phyloP scores from a whole-genome alignment of 2,797 vertebrate genomes.

The Sebastolobus alascanus region DNA sequence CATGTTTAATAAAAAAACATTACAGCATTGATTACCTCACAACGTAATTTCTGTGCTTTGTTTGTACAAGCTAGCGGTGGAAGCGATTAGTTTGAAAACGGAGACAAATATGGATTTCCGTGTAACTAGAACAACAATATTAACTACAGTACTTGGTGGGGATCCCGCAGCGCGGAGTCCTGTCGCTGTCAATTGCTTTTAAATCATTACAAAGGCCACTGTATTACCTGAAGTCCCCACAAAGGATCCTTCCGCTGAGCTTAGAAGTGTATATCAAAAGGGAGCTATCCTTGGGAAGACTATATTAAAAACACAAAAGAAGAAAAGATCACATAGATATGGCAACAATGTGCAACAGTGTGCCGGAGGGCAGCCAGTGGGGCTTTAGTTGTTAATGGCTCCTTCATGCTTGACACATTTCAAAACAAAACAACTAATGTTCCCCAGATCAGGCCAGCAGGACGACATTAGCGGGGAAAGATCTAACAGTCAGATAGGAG shows the following conservation, averaged over 20 bases:
- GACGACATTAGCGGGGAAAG: constrained; percentile 72
- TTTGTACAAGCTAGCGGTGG: constrained; percentile 24
- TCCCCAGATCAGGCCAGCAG: constrained; percentile 75
- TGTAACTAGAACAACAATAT: constrained; percentile 30
- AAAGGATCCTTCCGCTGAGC: constrained; percentile 44
- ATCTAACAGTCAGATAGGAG: constrained; percentile 76
- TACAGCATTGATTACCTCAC: constrained; percentile 40
- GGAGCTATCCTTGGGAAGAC: constrained; percentile 55
- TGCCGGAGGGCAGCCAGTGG: constrained; percentile 73
- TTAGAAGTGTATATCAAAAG: constrained; percentile 67
- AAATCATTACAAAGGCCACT: constrained; percentile 47
- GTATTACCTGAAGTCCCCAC: constrained; percentile 53
- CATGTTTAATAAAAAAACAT: constrained; percentile 69
- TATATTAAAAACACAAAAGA: constrained; percentile 64
- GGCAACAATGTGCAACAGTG: constrained; percentile 61
- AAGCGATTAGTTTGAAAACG: constrained; percentile 50
- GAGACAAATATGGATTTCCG: constrained; percentile 34
- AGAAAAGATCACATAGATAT: constrained; percentile 69
- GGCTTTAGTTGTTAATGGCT: constrained; percentile 67
- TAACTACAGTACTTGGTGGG: constrained; percentile 19
- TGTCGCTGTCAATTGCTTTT: constrained; percentile 42
- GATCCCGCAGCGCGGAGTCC: not conserved
- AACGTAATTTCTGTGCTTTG: constrained; percentile 39
- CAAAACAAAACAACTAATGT: constrained; percentile 79
- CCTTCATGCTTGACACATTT: constrained; percentile 79